Base-by-base conservation (phyloP, 2,797 vertebrate species). In the Bufotes viridis region DNA sequence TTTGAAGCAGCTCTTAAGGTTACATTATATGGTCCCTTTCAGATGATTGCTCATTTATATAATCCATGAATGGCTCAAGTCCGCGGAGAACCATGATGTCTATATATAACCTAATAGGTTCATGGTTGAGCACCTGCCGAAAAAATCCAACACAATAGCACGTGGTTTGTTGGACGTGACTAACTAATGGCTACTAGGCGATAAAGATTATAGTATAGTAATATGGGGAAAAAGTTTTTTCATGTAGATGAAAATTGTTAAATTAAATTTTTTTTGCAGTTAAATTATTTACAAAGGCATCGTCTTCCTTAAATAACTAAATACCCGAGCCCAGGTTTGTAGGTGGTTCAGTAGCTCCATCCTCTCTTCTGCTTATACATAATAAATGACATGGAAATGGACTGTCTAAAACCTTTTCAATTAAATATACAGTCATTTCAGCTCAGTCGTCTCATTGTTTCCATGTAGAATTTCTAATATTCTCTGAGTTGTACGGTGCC, bases 351-450 rank as follows among this genome's bases (percentile, higher is more conserved):
- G 24, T 26, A 10, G 53, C 61, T 65, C 49, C 84, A 55, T 79
- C 42, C 51, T 79, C 67, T 58, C 72, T 51, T 69, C 76, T 86
- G 15, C 76, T 80, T 86, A 86, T 86, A 86, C 84, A 86, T 86
- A 79, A 86, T 86, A 80, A 18, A 86, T 86, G 84, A 86, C 51
- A 26, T 80, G 76, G 84, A 86, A 86, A 86, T 86, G 75, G 75
- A 79, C 61, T 67, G 76, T 69, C 84, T 86, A 86, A 85, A 70
- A 67, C 76, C 75, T 86, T 86, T 86, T 86, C 61, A 86, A 86
- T 86, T 79, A 86, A 86, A 86, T 78, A 86, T 79, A 69, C 61
- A 65, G 61, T 79, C 76, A n/a, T 78, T 85, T 63, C 58, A 67
- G 74, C 70, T 58, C 53, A 55, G 82, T 22, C 26, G 82, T 22